Conservation (phyloP, 2,888 invertebrate genomes). For the Coenonympha arcania region DNA sequence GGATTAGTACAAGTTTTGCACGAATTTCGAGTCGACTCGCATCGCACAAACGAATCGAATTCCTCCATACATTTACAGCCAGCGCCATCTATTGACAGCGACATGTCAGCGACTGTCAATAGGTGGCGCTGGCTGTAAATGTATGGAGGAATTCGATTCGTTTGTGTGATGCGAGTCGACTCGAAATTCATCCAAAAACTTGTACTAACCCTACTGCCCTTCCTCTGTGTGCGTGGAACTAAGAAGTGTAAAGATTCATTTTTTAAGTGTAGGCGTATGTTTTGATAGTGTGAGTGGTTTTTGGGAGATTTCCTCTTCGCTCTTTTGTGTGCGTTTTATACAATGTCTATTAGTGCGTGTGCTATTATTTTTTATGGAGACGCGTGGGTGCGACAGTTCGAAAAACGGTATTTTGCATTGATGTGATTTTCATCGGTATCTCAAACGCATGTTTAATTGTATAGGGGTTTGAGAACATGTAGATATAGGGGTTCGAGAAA, state of each 20-base stretch:
- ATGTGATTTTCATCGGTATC: slow-evolving; percentile 18
- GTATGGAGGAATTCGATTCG: no score
- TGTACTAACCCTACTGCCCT: no score
- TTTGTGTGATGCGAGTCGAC: no score
- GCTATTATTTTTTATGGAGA: slow-evolving; percentile 29
- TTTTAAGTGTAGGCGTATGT: slow-evolving; percentile 17
- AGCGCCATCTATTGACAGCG: no score
- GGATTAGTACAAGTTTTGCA: no score
- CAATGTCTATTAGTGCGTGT: slow-evolving; percentile 22
- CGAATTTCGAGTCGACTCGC: no score
- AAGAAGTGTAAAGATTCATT: slow-evolving; percentile 8
- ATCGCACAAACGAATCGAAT: no score
- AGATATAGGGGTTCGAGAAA: background rate
- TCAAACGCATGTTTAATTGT: no score
- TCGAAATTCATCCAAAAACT: no score
- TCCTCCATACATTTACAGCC: no score
- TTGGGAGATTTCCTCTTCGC: slow-evolving; percentile 30
- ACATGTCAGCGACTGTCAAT: no score
- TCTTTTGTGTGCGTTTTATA: slow-evolving; percentile 21
- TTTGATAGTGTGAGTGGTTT: slow-evolving; percentile 33
- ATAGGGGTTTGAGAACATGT: background rate
- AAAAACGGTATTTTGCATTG: slow-evolving; percentile 29
- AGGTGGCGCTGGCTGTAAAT: no score
- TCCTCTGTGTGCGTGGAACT: slow-evolving; percentile 24
- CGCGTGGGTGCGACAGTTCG: slow-evolving; percentile 30